Base-by-base conservation (phyloP, 1,140 invertebrate genomes). In the Orchestia grillus region DNA sequence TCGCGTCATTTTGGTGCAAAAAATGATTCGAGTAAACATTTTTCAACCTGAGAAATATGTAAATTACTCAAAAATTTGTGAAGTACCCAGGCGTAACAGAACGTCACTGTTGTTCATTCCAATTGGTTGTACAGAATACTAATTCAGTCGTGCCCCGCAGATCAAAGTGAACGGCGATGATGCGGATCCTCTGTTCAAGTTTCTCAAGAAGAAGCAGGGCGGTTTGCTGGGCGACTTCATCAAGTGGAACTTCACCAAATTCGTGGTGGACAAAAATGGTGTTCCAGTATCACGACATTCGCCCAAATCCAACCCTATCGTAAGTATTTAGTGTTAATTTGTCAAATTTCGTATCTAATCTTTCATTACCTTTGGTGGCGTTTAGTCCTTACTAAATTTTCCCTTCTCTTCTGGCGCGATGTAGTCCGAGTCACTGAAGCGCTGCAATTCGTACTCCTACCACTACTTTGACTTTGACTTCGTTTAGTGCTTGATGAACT, bases 231-330 rank as follows among this genome's bases (percentile, higher is more conserved):
- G 98, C 97, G 98, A 98, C 97, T 98, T 98, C 88, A 99, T 99
- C 96, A 99, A 99, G 97, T 99, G 99, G 99, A 99, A 99, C 97
- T 99, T 99, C 97, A 99, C 99, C 8, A 99, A 99, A 97, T 99
- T 99, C 97, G 98, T 99, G 87, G 97, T 99, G 57, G 98, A 99
- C 97, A 99, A 98, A 97, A 97, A 99, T 95, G 99, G 99, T 6
- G 97, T 98, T 91, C 98, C 98, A 0, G 98, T 99, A 0, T 98
- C 98, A 96, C 98, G 99, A 97, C 98, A 98, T 97, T 98, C 98
- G 23, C 98, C 99, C 0, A 98, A 98, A 92, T 98, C 98, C 0
- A 98, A 98, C 97, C 99, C 99, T 41, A 97, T 97, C 88, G 96
- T 97, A 96, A 96, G 96, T 95, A 95, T 45, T n/a, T 91, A 96